Percentiles rank a stretch among this genome's conserved stretches.
Conservation (phyloP, 1,140 invertebrate genomes). For the Arctopsyche grandis region DNA sequence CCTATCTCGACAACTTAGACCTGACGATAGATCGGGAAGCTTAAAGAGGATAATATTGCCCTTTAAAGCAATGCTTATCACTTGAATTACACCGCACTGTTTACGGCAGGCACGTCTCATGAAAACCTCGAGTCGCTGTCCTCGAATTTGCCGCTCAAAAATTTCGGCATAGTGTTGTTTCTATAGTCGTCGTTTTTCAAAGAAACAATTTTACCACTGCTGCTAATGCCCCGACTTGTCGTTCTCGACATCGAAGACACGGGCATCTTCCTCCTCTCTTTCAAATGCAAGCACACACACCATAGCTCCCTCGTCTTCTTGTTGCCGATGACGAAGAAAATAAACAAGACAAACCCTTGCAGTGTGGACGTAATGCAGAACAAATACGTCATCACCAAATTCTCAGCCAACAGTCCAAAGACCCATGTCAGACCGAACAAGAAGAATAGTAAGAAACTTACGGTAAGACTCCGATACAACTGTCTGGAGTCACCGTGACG, state of each 20-base stretch:
- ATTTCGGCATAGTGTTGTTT: constrained; percentile 54
- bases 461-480: constrained; percentile 61
- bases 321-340: constrained; percentile 67
- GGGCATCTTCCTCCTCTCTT: constrained; percentile 62
- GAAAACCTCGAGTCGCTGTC: constrained; percentile 49
- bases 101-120: not conserved
- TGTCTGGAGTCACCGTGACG: constrained; percentile 64
- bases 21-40: too few relatives aligned
- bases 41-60: not conserved
- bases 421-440: constrained; percentile 66
- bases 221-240: constrained; percentile 53
- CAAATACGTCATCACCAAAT: constrained; percentile 63
- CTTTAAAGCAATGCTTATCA: not conserved
- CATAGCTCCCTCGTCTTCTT: constrained; percentile 66
- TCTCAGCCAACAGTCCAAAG: constrained; percentile 62
- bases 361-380: constrained; percentile 65
- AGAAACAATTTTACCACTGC: constrained; percentile 44
- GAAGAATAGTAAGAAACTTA: constrained; percentile 65
- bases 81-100: not conserved
- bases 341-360: constrained; percentile 66
- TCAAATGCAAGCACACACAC: constrained; percentile 63
- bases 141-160: constrained; percentile 46
- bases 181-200: constrained; percentile 60
- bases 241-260: constrained; percentile 63
- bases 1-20: too few relatives aligned